phyloP scores from a whole-genome alignment of 2,888 invertebrate genomes.

The Clepsis dumicolana region DNA sequence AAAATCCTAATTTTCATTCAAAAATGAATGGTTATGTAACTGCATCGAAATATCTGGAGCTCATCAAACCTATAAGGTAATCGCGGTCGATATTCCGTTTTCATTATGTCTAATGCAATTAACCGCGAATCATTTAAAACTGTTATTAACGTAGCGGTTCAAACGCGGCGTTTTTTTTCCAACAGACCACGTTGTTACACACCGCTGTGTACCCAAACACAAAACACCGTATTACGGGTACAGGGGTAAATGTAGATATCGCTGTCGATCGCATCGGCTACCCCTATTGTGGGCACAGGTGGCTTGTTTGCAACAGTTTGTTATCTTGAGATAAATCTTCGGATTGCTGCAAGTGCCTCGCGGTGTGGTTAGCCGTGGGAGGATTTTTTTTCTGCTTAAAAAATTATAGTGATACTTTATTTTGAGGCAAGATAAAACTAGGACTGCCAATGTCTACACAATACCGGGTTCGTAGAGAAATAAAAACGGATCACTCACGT shows the following conservation, averaged over 20 bases:
- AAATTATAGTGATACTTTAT: slow-evolving; percentile 14
- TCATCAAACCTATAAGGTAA: too few species aligned
- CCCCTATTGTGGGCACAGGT: slow-evolving; percentile 21
- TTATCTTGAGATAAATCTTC: slow-evolving; percentile 24
- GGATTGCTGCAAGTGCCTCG: slow-evolving; percentile 2
- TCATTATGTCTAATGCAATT: too few species aligned
- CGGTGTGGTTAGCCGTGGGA: slow-evolving; percentile 30
- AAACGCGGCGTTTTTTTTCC: background rate
- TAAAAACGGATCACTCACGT: too few species aligned
- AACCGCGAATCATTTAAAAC: too few species aligned
- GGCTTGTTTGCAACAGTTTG: slow-evolving; percentile 27
- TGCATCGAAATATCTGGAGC: too few species aligned
- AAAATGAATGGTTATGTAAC: too few species aligned
- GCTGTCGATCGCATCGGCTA: slow-evolving; percentile 19
- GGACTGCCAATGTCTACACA: too few species aligned
- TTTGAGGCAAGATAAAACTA: background rate
- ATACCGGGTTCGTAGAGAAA: too few species aligned
- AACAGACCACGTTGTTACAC: slow-evolving; percentile 5
- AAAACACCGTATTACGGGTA: slow-evolving; percentile 3
- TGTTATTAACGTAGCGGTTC: too few species aligned
- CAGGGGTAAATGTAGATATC: slow-evolving; percentile 16
- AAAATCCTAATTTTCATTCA: too few species aligned
- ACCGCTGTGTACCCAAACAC: background rate
- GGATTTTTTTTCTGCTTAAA: slow-evolving; percentile 18
- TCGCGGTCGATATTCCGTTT: too few species aligned